Percentiles rank a stretch among this genome's conserved stretches.
These are phyloP conservation scores for Thalassophryne amazonica DNA, from an alignment of 2,797 vertebrate species.

Conservation along the genomic window DNA sequence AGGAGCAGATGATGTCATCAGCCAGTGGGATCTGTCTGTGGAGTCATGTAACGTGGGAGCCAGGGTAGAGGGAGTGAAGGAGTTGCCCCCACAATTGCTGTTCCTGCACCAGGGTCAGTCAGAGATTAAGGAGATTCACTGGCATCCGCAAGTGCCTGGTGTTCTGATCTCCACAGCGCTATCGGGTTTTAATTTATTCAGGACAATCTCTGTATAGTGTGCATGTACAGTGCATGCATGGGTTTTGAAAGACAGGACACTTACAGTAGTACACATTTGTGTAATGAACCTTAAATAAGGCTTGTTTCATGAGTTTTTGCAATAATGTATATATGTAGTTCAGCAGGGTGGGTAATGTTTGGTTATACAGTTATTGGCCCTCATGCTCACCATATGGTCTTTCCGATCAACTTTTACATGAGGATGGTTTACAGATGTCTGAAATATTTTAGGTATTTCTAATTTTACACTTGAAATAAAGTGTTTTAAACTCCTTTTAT, in stretches of 20 bases:
- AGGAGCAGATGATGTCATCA: conserved; percentile 86
- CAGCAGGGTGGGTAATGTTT: conserved; percentile 21
- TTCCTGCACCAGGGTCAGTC: conserved; percentile 93
- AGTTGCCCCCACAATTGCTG: conserved; percentile 89
- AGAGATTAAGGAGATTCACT: conserved; percentile 92
- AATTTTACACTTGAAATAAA: conserved; percentile 39
- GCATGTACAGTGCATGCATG: neutral
- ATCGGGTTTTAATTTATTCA: conserved; percentile 88
- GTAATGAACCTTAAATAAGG: conserved; percentile 1
- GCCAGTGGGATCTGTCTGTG: conserved; percentile 92
- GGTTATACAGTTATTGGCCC: conserved; percentile 12
- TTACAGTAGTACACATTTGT: conserved; percentile 7
- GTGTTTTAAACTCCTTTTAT: neutral
- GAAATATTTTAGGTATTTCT: conserved; percentile 36
- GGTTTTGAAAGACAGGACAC: neutral
- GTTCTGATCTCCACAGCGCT: conserved; percentile 85
- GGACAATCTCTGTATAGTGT: conserved; percentile 86
- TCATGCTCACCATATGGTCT: conserved; percentile 6
- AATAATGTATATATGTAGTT: conserved; percentile 52
- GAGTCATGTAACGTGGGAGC: conserved; percentile 83
- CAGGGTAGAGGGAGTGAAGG: conserved; percentile 64
- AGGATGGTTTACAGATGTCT: conserved; percentile 43
- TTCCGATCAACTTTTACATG: conserved; percentile 1
- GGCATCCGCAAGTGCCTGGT: conserved; percentile 90
- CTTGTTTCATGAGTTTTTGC: conserved; percentile 14